These are phyloP conservation scores for Nothocercus nigrocapillus DNA, from an alignment of 2,113 vertebrate species.

Conservation along the genomic window DNA sequence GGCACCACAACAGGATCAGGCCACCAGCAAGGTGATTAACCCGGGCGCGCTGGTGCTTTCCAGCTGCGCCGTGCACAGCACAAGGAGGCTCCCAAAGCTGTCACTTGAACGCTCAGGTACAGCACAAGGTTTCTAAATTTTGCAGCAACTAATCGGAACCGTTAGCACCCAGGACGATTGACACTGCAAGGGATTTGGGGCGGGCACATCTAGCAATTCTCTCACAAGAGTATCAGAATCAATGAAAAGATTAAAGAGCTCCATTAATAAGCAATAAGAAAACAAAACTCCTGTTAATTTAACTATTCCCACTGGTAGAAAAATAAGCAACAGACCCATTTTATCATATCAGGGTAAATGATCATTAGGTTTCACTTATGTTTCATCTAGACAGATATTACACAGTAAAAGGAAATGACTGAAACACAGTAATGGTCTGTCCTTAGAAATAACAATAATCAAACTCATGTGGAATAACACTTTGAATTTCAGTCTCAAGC, in stretches of 20 bases:
- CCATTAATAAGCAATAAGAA: neutral
- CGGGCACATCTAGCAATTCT: neutral
- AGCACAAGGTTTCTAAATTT: neutral
- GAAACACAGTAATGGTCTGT: neutral
- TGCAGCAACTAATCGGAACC: neutral
- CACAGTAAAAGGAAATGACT: neutral
- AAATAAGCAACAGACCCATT: neutral
- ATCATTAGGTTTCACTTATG: neutral
- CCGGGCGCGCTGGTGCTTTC: neutral
- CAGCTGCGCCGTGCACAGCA: neutral
- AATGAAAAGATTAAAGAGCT: neutral
- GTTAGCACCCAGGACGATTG: neutral
- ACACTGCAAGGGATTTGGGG: rapidly evolving
- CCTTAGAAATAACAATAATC: neutral
- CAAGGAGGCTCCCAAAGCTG: neutral
- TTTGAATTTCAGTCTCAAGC: neutral
- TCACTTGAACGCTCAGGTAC: neutral
- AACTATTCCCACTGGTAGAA: neutral
- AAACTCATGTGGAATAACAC: neutral
- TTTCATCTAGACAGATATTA: neutral
- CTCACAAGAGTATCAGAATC: neutral
- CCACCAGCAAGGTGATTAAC: neutral
- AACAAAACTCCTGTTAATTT: neutral
- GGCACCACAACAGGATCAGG: too few relatives aligned
- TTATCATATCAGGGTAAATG: neutral